phyloP scores from a whole-genome alignment of 92 coral and sea anemone species.

The Blastomussa wellsi region DNA sequence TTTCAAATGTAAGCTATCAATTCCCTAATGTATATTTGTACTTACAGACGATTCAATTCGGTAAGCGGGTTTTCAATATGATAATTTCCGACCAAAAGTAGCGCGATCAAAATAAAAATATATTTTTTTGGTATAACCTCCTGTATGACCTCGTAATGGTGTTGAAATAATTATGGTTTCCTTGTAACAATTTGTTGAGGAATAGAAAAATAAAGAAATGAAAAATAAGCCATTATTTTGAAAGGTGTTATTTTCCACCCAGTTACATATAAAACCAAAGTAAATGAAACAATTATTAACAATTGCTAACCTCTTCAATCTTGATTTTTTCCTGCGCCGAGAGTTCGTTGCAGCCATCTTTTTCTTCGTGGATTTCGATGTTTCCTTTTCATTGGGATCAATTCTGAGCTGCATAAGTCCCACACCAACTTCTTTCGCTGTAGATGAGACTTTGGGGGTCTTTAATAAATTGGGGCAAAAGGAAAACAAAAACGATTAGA shows the following conservation, averaged over 20 bases:
- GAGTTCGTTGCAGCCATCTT: constrained; percentile 20
- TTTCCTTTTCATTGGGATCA: constrained; percentile 15
- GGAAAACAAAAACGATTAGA: not conserved
- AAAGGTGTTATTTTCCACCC: not conserved
- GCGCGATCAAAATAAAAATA: not conserved
- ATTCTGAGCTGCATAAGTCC: constrained; percentile 28
- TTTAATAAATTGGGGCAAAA: not conserved
- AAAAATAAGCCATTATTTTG: not conserved
- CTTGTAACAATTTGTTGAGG: not conserved
- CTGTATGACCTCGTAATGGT: not conserved
- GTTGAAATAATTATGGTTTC: not conserved
- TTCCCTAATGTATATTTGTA: not conserved
- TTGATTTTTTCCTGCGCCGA: constrained; percentile 35
- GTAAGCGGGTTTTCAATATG: not conserved
- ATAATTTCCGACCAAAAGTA: not conserved
- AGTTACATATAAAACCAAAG: not conserved
- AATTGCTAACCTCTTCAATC: constrained; percentile 17
- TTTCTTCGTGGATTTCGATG: not conserved
- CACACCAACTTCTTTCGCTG: constrained; percentile 10
- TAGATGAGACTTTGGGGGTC: not conserved
- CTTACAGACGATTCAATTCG: too few relatives aligned
- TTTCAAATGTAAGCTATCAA: not conserved
- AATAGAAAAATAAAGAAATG: not conserved
- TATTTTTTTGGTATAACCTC: not conserved
- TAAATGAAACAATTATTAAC: not conserved